Conservation (phyloP, 1,140 invertebrate genomes). For the Holotrichia oblita region DNA sequence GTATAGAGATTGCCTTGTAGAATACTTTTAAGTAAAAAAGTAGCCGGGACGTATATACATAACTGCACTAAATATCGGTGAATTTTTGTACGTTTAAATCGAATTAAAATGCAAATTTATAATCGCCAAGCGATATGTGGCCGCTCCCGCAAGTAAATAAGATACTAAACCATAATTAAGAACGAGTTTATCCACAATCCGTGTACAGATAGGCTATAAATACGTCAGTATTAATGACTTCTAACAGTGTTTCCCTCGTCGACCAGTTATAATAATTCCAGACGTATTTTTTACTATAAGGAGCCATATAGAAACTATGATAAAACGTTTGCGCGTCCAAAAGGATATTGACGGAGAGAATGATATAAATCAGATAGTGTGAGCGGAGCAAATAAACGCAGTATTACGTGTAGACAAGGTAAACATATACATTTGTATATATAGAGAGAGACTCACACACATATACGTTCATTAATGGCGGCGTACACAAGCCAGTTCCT, state of each 20-base stretch:
- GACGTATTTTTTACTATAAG: not conserved
- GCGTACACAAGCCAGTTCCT: conserved; percentile 3
- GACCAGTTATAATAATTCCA: conserved; percentile 13
- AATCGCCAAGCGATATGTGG: not conserved
- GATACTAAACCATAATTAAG: not conserved
- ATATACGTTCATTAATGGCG: not conserved
- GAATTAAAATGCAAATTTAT: conserved; percentile 21
- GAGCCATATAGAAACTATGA: not conserved
- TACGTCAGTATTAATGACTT: conserved; percentile 13
- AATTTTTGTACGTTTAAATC: conserved; percentile 16
- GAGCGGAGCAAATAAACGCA: not conserved
- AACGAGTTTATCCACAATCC: conserved; percentile 16
- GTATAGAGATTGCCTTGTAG: not conserved
- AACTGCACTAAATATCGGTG: conserved; percentile 1
- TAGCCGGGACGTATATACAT: not conserved
- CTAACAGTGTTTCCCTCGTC: not conserved
- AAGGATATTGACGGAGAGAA: not conserved
- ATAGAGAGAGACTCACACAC: not conserved
- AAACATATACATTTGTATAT: not conserved
- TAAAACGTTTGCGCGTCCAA: not conserved
- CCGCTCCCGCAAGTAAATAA: conserved; percentile 17
- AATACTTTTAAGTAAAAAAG: not conserved
- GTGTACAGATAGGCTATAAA: not conserved
- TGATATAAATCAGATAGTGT: conserved; percentile 2
- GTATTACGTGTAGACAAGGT: not conserved